phyloP scores from a whole-genome alignment of 2,797 vertebrate genomes.

The Myoxocephalus aenaeus region DNA sequence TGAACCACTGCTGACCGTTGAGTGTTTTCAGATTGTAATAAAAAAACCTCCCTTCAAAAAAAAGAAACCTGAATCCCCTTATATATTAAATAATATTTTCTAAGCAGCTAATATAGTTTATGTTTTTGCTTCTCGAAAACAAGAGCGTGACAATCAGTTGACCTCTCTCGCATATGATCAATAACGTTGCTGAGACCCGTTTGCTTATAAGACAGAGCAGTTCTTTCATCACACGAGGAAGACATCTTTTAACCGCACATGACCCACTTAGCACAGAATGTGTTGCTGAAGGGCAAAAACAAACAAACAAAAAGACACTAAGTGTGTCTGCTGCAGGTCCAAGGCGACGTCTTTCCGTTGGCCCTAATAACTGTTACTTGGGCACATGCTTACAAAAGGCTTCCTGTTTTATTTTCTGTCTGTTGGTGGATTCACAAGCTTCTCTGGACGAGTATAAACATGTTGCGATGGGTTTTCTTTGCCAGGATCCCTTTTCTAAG shows the following conservation, averaged over 20 bases:
- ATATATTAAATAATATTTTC: not conserved
- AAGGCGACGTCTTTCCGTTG: not conserved
- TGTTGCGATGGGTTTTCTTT: not conserved
- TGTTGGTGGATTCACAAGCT: not conserved
- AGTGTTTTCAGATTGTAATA: not conserved
- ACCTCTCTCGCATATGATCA: not conserved
- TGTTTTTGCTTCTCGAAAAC: not conserved
- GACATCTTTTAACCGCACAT: conserved; percentile 25
- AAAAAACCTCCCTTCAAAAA: not conserved
- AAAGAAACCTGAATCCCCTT: not conserved
- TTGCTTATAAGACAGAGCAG: not conserved
- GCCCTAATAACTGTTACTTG: conserved; percentile 5
- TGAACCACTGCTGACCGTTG: not conserved
- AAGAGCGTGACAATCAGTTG: not conserved
- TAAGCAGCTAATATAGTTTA: not conserved
- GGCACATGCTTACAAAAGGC: not conserved
- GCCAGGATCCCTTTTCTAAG: not conserved
- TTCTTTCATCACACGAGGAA: conserved; percentile 21
- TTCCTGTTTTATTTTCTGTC: conserved; percentile 1
- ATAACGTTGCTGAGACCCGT: not conserved
- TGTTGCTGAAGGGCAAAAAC: not conserved
- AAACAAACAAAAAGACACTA: conserved; percentile 28
- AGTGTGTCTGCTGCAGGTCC: conserved; percentile 7
- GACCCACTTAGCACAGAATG: conserved; percentile 34
- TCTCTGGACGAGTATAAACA: conserved; percentile 3